Conservation (phyloP, 2,797 vertebrate species). For the Vespertilio murinus region DNA sequence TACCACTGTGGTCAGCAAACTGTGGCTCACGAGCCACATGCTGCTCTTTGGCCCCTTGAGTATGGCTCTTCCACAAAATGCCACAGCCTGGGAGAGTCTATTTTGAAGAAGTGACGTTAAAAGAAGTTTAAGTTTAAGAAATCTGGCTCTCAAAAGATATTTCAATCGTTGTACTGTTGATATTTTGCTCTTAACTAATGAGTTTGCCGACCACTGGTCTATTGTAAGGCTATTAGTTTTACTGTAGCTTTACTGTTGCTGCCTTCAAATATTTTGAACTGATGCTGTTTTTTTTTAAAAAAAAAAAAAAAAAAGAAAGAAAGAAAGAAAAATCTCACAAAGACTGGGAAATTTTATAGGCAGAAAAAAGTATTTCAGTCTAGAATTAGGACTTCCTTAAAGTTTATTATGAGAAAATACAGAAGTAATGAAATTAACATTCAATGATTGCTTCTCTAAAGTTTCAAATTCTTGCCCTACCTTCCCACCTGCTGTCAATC, state of each 20-base stretch:
- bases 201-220: no score
- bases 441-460: not conserved
- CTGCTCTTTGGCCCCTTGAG: no score
- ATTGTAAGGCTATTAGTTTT: no score
- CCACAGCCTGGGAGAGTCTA: no score
- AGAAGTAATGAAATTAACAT: constrained; percentile 9
- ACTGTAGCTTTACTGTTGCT: constrained; percentile 41
- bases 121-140: no score
- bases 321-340: not conserved
- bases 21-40: no score
- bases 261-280: constrained; percentile 62
- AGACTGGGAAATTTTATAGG: not conserved
- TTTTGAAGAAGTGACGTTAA: no score
- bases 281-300: not conserved
- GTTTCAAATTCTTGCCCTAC: constrained; percentile 4
- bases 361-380: not conserved
- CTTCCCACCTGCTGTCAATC: not conserved
- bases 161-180: no score
- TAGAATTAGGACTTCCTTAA: not conserved
- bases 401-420: constrained; percentile 45
- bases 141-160: no score
- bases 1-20: not conserved
- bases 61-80: no score
- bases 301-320: no score
- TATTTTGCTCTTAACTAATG: no score